These are phyloP conservation scores for Gymnocephalus cernua DNA, from an alignment of 2,113 vertebrate species.

Conservation along the genomic window DNA sequence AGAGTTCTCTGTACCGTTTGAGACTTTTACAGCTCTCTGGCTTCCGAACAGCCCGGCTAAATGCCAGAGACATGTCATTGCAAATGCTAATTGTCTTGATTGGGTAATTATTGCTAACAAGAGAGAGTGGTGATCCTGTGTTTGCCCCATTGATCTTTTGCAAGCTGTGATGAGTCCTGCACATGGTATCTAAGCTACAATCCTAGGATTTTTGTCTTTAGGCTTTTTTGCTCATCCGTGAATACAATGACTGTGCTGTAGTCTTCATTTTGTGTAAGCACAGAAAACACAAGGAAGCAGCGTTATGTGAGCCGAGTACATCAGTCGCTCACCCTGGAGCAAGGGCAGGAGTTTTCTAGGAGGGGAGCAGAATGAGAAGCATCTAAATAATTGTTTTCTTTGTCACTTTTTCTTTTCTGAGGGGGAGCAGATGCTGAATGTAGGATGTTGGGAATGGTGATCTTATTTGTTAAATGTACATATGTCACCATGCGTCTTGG, in stretches of 20 bases:
- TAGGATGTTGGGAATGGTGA: not conserved
- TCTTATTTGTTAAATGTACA: not conserved
- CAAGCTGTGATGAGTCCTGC: not conserved
- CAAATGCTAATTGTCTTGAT: conserved; percentile 43
- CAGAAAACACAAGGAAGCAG: conserved; percentile 27
- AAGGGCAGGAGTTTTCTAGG: conserved; percentile 1
- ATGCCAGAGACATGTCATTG: conserved; percentile 37
- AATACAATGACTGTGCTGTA: conserved; percentile 18
- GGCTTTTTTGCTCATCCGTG: not conserved
- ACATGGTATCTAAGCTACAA: conserved; percentile 7
- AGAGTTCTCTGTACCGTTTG: conserved; percentile 46
- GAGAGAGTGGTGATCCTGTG: conserved; percentile 7
- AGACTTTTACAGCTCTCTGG: conserved; percentile 22
- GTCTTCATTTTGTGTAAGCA: conserved; percentile 19
- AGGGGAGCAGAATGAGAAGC: not conserved
- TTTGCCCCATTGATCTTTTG: conserved; percentile 18
- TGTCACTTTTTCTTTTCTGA: not conserved
- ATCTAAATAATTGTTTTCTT: conserved; percentile 6
- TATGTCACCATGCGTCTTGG: not conserved
- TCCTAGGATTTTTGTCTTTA: conserved; percentile 17
- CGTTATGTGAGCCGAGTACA: conserved; percentile 10
- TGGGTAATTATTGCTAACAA: conserved; percentile 39
- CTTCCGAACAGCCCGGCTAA: conserved; percentile 10
- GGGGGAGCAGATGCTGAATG: not conserved
- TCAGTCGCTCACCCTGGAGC: conserved; percentile 7